Conservation (phyloP, 1,140 invertebrate genomes). For the Doryteuthis pealeii region DNA sequence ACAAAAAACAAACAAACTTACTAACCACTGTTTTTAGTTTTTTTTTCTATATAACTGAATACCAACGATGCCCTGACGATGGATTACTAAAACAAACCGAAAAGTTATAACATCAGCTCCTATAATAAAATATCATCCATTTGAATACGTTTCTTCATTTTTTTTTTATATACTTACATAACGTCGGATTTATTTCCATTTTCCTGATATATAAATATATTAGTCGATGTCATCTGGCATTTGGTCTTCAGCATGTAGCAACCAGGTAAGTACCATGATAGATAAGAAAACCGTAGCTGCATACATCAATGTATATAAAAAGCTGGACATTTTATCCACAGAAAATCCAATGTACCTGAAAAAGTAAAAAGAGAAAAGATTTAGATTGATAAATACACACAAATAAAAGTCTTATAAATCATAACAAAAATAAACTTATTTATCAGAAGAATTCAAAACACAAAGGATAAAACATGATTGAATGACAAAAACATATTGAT, state of each 20-base stretch:
- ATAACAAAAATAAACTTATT: conserved; percentile 12
- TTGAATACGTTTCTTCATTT: no score
- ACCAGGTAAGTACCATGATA: conserved; percentile 34
- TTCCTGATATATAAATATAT: no score
- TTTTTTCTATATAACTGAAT: no score
- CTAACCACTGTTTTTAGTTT: no score
- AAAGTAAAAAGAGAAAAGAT: conserved; percentile 2
- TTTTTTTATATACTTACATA: no score
- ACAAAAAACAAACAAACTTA: no score
- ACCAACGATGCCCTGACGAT: no score
- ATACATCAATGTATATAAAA: conserved; percentile 40
- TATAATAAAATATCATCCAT: no score
- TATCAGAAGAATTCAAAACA: background rate
- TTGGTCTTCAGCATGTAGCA: conserved; percentile 26
- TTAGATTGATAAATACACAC: background rate
- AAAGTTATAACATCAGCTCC: no score
- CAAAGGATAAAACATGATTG: background rate
- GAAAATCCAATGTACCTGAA: conserved; percentile 48
- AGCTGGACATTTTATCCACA: conserved; percentile 38
- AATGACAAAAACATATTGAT: background rate
- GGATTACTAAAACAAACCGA: no score
- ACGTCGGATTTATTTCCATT: no score
- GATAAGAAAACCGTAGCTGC: conserved; percentile 34
- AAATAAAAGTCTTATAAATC: background rate
- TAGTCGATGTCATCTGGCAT: conserved; percentile 6